These are phyloP conservation scores for Macrobrachium nipponense DNA, from an alignment of 1,140 invertebrate species.

Conservation along the genomic window DNA sequence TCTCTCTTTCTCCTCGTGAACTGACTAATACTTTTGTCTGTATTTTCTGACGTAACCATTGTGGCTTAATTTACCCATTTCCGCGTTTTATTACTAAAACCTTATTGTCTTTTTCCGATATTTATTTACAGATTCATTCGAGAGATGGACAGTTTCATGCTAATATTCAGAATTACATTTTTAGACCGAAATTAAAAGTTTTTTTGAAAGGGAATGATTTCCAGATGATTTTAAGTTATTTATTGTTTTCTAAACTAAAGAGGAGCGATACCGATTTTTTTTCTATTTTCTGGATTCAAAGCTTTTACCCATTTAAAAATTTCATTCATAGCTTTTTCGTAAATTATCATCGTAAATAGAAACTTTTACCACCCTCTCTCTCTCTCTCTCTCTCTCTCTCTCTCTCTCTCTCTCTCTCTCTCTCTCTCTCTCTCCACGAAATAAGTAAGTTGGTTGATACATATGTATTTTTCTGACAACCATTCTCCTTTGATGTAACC, in stretches of 20 bases:
- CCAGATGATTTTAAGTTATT: not conserved
- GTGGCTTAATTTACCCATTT: not conserved
- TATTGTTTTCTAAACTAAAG: too few relatives aligned
- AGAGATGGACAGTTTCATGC: too few relatives aligned
- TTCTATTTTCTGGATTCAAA: too few relatives aligned
- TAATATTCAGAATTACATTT: too few relatives aligned
- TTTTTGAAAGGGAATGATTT: too few relatives aligned
- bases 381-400: not conserved
- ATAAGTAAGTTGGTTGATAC: not conserved
- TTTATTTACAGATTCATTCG: too few relatives aligned
- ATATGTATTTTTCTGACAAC: not conserved
- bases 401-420: slow-evolving; percentile 41
- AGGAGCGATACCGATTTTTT: too few relatives aligned
- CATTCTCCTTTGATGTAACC: not conserved
- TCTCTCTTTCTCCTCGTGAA: not conserved
- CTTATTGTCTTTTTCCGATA: too few relatives aligned
- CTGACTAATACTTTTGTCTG: not conserved
- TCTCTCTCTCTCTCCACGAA: slow-evolving; percentile 15
- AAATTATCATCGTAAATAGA: too few relatives aligned
- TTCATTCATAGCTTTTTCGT: too few relatives aligned
- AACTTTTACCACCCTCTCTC: not conserved
- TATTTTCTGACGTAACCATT: not conserved
- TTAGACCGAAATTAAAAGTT: not conserved
- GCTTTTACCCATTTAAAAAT: too few relatives aligned
- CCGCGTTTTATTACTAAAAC: not conserved